Conservation (phyloP, 2,888 invertebrate genomes). For the Spilosoma lubricipeda region DNA sequence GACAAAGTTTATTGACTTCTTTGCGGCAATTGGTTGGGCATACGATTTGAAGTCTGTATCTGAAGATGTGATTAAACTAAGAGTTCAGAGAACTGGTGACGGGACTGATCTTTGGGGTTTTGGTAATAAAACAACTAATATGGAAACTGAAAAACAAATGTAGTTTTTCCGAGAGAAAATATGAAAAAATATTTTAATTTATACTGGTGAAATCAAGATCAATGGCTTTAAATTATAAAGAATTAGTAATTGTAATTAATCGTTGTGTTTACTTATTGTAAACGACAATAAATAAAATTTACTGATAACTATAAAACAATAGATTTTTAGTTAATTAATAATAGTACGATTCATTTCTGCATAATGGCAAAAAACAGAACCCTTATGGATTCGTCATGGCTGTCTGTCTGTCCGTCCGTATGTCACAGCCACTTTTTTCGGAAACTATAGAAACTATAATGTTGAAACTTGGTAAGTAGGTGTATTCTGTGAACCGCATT, state of each 20-base stretch:
- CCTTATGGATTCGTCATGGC: too few species aligned
- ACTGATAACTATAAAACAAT: background rate
- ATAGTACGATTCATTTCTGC: too few species aligned
- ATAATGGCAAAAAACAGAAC: too few species aligned
- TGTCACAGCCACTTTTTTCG: too few species aligned
- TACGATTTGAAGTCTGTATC: constrained; percentile 64
- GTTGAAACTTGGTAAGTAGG: too few species aligned
- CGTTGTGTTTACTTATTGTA: background rate
- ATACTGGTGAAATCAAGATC: background rate
- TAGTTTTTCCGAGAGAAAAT: background rate
- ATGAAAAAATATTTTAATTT: background rate
- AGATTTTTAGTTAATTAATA: background rate
- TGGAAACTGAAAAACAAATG: background rate
- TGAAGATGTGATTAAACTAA: constrained; percentile 48
- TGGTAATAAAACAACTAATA: background rate
- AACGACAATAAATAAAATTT: background rate
- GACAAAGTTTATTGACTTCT: constrained; percentile 64
- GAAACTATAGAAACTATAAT: too few species aligned
- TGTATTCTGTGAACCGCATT: too few species aligned
- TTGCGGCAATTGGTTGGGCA: constrained; percentile 67
- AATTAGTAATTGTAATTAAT: background rate
- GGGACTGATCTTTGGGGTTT: constrained; percentile 59
- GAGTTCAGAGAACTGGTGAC: constrained; percentile 61
- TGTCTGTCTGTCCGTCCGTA: too few species aligned
- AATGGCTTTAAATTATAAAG: background rate